A percentile compares a stretch with the other conserved stretches of the same genome.
phyloP scores from a whole-genome alignment of 2,797 vertebrate genomes.

The Potorous gilbertii region DNA sequence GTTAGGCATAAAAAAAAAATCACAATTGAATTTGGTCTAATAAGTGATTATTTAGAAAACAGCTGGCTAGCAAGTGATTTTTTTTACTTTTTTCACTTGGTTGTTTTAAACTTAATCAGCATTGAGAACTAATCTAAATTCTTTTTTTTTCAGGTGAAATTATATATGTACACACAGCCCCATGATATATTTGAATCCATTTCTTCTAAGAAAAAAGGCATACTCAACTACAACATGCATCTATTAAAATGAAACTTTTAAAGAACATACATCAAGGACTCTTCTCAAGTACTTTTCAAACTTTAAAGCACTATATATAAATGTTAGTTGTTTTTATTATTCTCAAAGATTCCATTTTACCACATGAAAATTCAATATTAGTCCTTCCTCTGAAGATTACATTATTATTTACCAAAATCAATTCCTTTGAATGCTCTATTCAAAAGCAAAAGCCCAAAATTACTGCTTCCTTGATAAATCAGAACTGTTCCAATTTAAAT shows the following conservation, averaged over 20 bases:
- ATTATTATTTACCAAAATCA: neutral
- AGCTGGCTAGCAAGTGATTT: neutral
- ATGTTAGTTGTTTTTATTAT: neutral
- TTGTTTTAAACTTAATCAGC: neutral
- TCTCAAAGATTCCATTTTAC: neutral
- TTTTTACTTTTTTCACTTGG: neutral
- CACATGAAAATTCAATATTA: neutral
- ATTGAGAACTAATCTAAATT: slow-evolving; percentile 19
- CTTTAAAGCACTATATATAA: neutral
- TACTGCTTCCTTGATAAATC: neutral
- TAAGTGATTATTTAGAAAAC: slow-evolving; percentile 6
- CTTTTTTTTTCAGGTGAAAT: neutral
- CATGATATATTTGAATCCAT: neutral
- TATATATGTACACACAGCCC: neutral
- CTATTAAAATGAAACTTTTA: slow-evolving; percentile 1
- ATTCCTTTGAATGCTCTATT: neutral
- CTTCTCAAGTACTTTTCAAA: neutral
- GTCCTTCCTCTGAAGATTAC: neutral
- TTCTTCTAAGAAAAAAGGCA: slow-evolving; percentile 21
- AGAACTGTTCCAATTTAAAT: neutral
- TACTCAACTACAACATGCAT: neutral
- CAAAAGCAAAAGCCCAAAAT: neutral
- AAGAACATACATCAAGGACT: neutral
- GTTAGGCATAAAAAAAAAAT: neutral
- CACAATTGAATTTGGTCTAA: neutral